Evolutionary conservation across 2,888 invertebrate species (phyloP).

Genomic region (Chloroclystis v-ata): DNA sequence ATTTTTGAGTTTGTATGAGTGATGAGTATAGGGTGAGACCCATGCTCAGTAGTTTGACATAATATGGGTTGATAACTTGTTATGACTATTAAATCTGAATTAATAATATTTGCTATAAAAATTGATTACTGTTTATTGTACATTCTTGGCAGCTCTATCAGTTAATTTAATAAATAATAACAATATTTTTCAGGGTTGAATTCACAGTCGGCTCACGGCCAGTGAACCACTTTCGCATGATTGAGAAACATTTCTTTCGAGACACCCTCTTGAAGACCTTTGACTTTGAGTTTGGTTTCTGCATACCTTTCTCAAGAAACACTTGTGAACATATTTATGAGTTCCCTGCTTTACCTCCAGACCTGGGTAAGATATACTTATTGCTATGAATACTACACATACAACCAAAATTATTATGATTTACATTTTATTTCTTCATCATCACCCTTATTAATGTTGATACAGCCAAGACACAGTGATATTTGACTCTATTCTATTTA

Average conservation of each 20-base stretch:
- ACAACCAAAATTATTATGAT: too few species aligned
- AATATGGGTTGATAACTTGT: too few species aligned
- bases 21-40: too few species aligned
- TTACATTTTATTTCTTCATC: neutral
- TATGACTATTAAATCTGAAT: too few species aligned
- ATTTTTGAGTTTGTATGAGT: too few species aligned
- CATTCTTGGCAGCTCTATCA: too few species aligned
- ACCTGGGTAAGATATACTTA: conserved; percentile 87
- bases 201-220: conserved; percentile 96
- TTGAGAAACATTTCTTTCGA: conserved; percentile 96
- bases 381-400: neutral
- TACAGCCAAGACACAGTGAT: too few species aligned
- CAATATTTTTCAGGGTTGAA: conserved; percentile 85
- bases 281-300: conserved; percentile 99
- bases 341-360: conserved; percentile 92
- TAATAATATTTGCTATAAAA: too few species aligned
- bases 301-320: conserved; percentile 98
- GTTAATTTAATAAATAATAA: neutral
- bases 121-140: too few species aligned
- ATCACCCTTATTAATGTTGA: neutral
- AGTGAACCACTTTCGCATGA: conserved; percentile 98
- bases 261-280: conserved; percentile 96
- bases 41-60: too few species aligned
- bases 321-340: conserved; percentile 99
- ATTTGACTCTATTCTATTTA: too few species aligned